Evolutionary conservation across 2,113 vertebrate species (phyloP).

Genomic region (Motacilla tschutschensis): DNA sequence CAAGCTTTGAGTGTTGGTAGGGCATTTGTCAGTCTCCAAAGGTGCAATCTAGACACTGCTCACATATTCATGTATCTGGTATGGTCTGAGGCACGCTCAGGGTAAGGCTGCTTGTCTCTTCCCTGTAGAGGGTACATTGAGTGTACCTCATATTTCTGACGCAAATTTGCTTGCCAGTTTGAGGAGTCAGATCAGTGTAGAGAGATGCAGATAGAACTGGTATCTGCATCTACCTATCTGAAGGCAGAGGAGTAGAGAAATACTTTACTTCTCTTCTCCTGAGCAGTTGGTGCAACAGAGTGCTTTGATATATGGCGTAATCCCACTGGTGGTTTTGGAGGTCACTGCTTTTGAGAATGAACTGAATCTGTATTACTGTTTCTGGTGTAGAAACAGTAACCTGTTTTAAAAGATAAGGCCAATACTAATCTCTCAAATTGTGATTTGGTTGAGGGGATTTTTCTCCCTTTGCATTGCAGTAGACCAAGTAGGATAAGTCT

Average conservation of each 20-base stretch:
- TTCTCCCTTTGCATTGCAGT: background rate
- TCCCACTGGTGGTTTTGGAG: background rate
- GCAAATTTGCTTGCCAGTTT: background rate
- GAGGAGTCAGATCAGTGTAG: background rate
- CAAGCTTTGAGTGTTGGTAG: background rate
- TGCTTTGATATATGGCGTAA: background rate
- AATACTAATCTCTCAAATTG: background rate
- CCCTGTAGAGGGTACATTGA: background rate
- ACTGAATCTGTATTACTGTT: background rate
- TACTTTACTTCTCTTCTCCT: background rate
- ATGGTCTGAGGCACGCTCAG: background rate
- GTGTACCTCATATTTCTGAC: background rate
- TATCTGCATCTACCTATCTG: background rate
- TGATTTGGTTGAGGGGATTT: background rate
- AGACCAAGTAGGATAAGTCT: background rate
- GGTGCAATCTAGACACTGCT: background rate
- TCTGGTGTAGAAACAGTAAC: background rate
- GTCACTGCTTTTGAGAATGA: background rate
- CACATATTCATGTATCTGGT: background rate
- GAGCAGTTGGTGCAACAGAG: background rate
- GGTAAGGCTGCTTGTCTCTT: background rate
- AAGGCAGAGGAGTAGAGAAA: background rate
- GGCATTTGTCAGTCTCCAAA: background rate
- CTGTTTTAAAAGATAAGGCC: background rate
- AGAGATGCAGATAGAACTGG: background rate